Evolutionary conservation across 2,888 invertebrate genomes (phyloP), one percentile per base, ranked within the genome.

Genomic region (Bombyx huttoni): DNA sequence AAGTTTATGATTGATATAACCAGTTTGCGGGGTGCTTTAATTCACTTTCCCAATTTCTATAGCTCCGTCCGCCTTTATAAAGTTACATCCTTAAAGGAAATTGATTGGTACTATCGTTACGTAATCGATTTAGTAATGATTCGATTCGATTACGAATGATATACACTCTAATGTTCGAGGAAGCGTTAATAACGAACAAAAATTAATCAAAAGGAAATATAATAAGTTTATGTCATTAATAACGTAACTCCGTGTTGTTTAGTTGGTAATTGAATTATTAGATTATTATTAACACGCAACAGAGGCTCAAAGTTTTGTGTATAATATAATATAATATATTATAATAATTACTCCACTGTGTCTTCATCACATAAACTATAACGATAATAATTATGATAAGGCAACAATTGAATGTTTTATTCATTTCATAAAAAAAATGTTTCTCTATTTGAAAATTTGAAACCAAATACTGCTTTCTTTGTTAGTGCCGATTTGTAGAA

Each of bases 1-100:
- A 88, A 88, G 84, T 88, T 88, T 88, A 88, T 88, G 88, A 88
- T 88, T 88, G 88, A 88, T 88, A 88, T 88, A 86, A 87, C 88
- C 87, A 86, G 88, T 85, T 85, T 86, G 85, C 71, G 86, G 81
- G 83, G 84, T 73, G 83, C 80, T 83, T 60, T 86, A 87, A 88
- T 88, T 86, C 86, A 88, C 81, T 87, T 87, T 86, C 84, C 82
- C 79, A 85, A 85, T 88, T 86, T 70, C 76, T 74, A 69, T 73
- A 67, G 65, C 64, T 70, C 69, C 60, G 56, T 61, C 68, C 73
- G 78, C 82, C 79, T 82, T 86, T 86, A 85, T 81, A 80, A 81
- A 84, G 81, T 85, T 82, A 81, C 81, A 81, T 81, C 82, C 83
- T 81, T 79, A 75, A 75, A 73, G 76, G 74, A 78, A 84, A 85